These are phyloP conservation scores for Catharus ustulatus DNA, from an alignment of 2,797 vertebrate genomes.

Conservation along the genomic window DNA sequence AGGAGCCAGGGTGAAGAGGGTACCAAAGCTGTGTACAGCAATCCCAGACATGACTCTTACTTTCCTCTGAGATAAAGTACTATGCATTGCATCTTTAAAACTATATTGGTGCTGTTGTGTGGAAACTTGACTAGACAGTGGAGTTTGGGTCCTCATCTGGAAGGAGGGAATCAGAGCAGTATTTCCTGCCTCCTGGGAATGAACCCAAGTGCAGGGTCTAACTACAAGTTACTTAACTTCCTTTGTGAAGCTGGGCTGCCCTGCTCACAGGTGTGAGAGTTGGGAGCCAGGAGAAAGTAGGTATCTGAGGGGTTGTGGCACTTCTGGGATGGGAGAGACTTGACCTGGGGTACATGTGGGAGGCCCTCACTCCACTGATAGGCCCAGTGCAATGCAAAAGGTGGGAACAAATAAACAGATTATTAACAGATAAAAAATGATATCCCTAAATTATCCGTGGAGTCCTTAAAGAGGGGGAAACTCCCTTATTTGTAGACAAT, in stretches of 20 bases:
- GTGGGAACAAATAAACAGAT: not conserved
- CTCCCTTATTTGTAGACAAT: not conserved
- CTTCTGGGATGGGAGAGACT: not conserved
- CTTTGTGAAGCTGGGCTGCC: not conserved
- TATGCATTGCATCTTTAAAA: not conserved
- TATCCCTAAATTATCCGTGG: not conserved
- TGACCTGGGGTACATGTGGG: not conserved
- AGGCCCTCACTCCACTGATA: not conserved
- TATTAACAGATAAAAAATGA: not conserved
- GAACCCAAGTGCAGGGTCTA: not conserved
- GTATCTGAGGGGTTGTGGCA: not conserved
- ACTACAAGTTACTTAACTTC: not conserved
- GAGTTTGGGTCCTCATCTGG: not conserved
- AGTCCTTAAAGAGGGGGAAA: not conserved
- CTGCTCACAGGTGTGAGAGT: not conserved
- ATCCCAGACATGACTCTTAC: accelerated
- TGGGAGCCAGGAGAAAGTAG: not conserved
- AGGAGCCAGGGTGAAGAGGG: not conserved
- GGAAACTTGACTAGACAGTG: not conserved
- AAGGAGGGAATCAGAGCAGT: accelerated
- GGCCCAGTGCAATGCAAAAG: not conserved
- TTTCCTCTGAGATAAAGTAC: not conserved
- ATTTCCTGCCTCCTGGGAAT: not conserved
- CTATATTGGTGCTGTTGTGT: not conserved
- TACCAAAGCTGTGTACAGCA: not conserved